Evolutionary conservation across 2,797 vertebrate genomes (phyloP), one percentile per base, ranked within the genome.

Genomic region (Carduelis carduelis): DNA sequence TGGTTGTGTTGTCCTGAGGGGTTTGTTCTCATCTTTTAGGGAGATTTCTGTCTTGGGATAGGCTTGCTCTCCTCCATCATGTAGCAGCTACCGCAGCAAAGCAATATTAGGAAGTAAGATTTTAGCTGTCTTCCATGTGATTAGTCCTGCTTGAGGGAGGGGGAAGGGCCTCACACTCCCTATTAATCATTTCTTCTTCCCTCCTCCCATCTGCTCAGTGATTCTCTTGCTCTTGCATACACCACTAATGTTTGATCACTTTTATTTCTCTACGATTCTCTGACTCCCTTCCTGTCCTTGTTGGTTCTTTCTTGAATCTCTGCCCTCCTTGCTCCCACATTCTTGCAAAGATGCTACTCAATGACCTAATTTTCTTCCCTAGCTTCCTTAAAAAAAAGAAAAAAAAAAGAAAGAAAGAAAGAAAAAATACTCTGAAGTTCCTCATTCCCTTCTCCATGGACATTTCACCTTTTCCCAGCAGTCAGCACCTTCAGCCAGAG

Each of bases 141-240:
- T 95, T 87, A 95, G 92, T 46, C 46, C 92, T 96, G 87, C 88
- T 93, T 77, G 56, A 89, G 70, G 75, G 82, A 93, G 95, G 90
- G 90, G 95, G 95, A 96, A 94, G 94, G 95, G 95, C 92, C 89
- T 95, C 78, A 78, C 74, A 59, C 82, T 93, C 93, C 83, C 83
- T 83, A 77, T 95, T 96, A 96, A 96, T 97, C 92, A 96, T 96
- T 95, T 90, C 75, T 95, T 87, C 81, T 95, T 94, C 78, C 86
- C 95, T 96, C 95, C 93, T 96, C 90, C 90, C 92, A 89, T 96
- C 93, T 97, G 90, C 95, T 96, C 87, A 13, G 83, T 37, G 77
- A 72, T 85, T 94, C 86, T 93, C 46, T 89, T 0, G 8, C 46
- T 90, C 60, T 89, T 93, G 78, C 92, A 75, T 71, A 87, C 49